Evolutionary conservation across 1,140 invertebrate species (phyloP), one percentile per base, ranked within the genome.

Genomic region (Drosophila watanabei): DNA sequence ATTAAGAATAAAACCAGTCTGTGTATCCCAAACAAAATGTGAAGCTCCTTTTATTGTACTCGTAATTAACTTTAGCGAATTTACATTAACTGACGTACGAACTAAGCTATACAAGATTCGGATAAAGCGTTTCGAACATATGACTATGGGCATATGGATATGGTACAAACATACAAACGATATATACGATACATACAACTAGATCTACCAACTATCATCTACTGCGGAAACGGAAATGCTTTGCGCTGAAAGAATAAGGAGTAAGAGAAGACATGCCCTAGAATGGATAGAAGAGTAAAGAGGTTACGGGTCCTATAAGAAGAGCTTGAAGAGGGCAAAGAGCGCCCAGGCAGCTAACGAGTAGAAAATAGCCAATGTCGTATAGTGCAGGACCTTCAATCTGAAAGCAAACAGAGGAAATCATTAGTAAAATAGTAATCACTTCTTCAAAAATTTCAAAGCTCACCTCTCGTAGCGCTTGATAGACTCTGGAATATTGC

Each of bases 401-500:
- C 92, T 93, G 60, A 10, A 85, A 78, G n/a, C 4, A 32, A 2
- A 11, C 13, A 0, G 46, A 2, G n/a, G 9, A 9, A 20, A 28
- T 2, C 14, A 24, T n/a, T 4, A 39, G 2, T 5, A 30, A 41
- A 14, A 9, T 13, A 0, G 0, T 3, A 28, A 20, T n/a, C 18
- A 49, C 2, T 14, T n/a, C 0, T 28, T 16, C 0, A 5, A 1
- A 0, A 6, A 14, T 30, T 1, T 0, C 0, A 7, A 37, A 10
- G 28, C 78, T 83, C 75, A 96, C 95, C 94, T 95, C 63, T 93
- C 94, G 90, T 94, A 94, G 70, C 94, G 94, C 35, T 88, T 94
- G 30, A 94, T 94, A 33, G 95, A 96, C 57, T 94, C 94, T 9
- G 96, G 94, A 46, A 97, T 88, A 28, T 95, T 96, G 10, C 93